Evolutionary conservation across 1,140 invertebrate genomes (phyloP).

Genomic region (Acromyrmex echinatior): DNA sequence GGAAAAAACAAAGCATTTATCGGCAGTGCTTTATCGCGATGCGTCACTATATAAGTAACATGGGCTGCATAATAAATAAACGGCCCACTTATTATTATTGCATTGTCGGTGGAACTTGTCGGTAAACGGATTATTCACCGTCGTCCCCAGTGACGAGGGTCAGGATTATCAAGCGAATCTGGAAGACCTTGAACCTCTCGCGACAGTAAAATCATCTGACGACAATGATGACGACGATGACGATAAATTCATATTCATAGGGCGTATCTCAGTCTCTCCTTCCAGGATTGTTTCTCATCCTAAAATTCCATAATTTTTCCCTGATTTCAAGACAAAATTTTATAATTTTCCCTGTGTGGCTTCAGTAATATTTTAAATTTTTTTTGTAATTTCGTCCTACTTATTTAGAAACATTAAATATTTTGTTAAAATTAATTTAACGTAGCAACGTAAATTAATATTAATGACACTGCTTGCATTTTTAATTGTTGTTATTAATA

Average conservation of each 20-base stretch:
- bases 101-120: neutral
- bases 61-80: slow-evolving; percentile 37
- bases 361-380: too few relatives aligned
- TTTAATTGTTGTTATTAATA: too few relatives aligned
- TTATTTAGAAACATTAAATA: too few relatives aligned
- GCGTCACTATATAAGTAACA: slow-evolving; percentile 49
- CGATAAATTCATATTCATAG: slow-evolving; percentile 34
- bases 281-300: too few relatives aligned
- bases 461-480: too few relatives aligned
- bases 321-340: too few relatives aligned
- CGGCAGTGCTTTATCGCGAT: slow-evolving; percentile 52
- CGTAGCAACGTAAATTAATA: too few relatives aligned
- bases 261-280: neutral
- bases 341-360: too few relatives aligned
- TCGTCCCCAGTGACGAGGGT: slow-evolving; percentile 29
- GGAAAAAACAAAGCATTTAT: slow-evolving; percentile 58
- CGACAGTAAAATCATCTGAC: slow-evolving; percentile 34
- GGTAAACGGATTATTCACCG: slow-evolving; percentile 33
- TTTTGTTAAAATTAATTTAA: too few relatives aligned
- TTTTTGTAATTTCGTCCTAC: too few relatives aligned
- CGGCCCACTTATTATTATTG: slow-evolving; percentile 20
- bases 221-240: neutral
- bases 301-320: too few relatives aligned
- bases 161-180: slow-evolving; percentile 61
- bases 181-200: slow-evolving; percentile 41